Conservation (phyloP, 2,888 invertebrate species). For the Orthonevra nobilis region DNA sequence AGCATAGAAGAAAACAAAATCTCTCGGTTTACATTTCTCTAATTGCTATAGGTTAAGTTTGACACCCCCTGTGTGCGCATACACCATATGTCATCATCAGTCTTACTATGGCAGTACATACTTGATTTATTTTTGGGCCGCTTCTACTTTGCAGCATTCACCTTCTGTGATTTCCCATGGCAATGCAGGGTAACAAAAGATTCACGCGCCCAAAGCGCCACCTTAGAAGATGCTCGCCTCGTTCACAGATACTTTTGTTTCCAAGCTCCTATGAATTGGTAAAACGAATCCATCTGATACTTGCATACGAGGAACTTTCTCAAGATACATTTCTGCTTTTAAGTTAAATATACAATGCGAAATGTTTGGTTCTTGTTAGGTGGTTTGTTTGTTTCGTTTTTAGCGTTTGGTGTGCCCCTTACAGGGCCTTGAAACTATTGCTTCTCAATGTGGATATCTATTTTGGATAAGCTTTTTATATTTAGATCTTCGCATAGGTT, state of each 20-base stretch:
- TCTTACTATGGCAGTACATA: slow-evolving; percentile 1
- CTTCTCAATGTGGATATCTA: slow-evolving; percentile 57
- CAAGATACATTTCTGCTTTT: too few species aligned
- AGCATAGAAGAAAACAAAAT: slow-evolving; percentile 20
- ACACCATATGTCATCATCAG: slow-evolving; percentile 26
- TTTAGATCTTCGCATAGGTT: slow-evolving; percentile 60
- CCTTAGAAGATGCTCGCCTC: slow-evolving; percentile 17
- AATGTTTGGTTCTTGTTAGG: slow-evolving; percentile 36
- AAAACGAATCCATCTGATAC: slow-evolving; percentile 46
- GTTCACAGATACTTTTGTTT: slow-evolving; percentile 32
- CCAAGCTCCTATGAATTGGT: slow-evolving; percentile 22
- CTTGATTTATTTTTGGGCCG: slow-evolving; percentile 56
- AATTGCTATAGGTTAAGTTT: slow-evolving; percentile 60
- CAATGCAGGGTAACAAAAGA: slow-evolving; percentile 55
- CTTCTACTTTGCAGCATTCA: slow-evolving; percentile 44
- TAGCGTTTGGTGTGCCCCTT: slow-evolving; percentile 46
- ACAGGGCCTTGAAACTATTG: slow-evolving; percentile 66
- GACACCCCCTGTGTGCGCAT: slow-evolving; percentile 32
- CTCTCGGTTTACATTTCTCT: slow-evolving; percentile 47
- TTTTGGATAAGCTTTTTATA: slow-evolving; percentile 67
- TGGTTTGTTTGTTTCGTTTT: slow-evolving; percentile 26
- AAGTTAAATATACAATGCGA: slow-evolving; percentile 22
- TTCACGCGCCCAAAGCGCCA: slow-evolving; percentile 54
- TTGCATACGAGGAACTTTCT: slow-evolving; percentile 30
- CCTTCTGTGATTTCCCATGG: slow-evolving; percentile 60